These are phyloP conservation scores for Artibeus lituratus DNA, from an alignment of 2,797 vertebrate species.

Conservation along the genomic window DNA sequence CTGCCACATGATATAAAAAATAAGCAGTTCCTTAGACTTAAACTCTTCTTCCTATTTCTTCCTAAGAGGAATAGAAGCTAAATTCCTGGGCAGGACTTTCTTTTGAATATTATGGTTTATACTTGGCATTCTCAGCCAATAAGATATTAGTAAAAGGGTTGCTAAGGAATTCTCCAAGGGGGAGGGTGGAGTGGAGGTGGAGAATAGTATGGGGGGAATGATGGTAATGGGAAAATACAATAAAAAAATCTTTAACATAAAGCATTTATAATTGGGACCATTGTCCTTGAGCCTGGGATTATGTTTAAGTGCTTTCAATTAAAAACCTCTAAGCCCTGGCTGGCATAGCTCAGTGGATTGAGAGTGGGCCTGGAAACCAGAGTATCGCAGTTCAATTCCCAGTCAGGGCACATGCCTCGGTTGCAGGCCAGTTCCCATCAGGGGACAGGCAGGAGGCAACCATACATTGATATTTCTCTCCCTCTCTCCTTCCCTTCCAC, in stretches of 20 bases:
- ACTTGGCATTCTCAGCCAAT: slow-evolving; percentile 45
- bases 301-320: background rate
- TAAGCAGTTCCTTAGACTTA: background rate
- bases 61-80: slow-evolving; percentile 13
- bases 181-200: background rate
- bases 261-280: background rate
- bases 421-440: too few species aligned
- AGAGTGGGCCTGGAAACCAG: too few species aligned
- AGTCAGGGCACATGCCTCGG: too few species aligned
- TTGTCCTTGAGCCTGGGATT: background rate
- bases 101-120: slow-evolving; percentile 17
- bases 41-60: background rate
- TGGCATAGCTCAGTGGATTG: too few species aligned
- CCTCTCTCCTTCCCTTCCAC: too few species aligned
- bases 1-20: slow-evolving; percentile 32
- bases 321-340: slow-evolving; percentile 1
- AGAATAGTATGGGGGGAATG: background rate
- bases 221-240: background rate
- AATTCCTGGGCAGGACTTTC: slow-evolving; percentile 7
- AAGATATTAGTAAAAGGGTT: slow-evolving; percentile 27
- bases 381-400: too few species aligned
- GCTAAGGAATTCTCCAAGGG: background rate
- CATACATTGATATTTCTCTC: too few species aligned
- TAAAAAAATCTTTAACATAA: background rate
- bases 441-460: too few species aligned